Evolutionary conservation across 2,797 vertebrate species (phyloP).

Genomic region (Trichosurus vulpecula): DNA sequence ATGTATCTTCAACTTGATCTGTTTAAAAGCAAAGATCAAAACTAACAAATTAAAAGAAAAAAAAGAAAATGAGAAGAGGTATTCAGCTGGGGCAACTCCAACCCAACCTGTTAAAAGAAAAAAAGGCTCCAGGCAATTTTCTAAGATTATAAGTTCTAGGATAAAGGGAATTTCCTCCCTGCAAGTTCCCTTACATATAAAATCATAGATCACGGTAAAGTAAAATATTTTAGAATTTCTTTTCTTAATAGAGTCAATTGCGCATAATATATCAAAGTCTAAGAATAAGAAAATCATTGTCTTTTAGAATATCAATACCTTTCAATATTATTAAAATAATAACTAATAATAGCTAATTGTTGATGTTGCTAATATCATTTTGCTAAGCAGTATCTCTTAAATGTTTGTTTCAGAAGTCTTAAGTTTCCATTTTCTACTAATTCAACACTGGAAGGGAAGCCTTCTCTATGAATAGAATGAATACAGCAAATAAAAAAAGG

Average conservation of each 20-base stretch:
- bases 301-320: neutral
- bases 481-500: slow-evolving; percentile 25
- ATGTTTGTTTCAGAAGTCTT: neutral
- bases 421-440: slow-evolving; percentile 36
- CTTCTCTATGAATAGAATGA: slow-evolving; percentile 35
- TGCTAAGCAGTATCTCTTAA: neutral
- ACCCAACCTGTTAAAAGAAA: neutral
- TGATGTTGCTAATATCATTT: neutral
- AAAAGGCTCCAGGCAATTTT: neutral
- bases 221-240: slow-evolving; percentile 39
- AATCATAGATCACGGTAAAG: neutral
- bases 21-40: neutral
- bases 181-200: neutral
- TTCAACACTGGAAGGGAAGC: neutral
- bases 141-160: neutral
- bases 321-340: neutral
- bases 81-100: neutral
- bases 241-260: slow-evolving; percentile 4
- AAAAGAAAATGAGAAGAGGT: neutral
- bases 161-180: neutral
- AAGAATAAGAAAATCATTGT: slow-evolving; percentile 11
- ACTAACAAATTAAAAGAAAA: neutral
- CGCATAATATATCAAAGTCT: slow-evolving; percentile 13
- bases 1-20: neutral
- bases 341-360: neutral